Evolutionary conservation across 2,113 vertebrate genomes (phyloP).

Genomic region (Polypterus senegalus): DNA sequence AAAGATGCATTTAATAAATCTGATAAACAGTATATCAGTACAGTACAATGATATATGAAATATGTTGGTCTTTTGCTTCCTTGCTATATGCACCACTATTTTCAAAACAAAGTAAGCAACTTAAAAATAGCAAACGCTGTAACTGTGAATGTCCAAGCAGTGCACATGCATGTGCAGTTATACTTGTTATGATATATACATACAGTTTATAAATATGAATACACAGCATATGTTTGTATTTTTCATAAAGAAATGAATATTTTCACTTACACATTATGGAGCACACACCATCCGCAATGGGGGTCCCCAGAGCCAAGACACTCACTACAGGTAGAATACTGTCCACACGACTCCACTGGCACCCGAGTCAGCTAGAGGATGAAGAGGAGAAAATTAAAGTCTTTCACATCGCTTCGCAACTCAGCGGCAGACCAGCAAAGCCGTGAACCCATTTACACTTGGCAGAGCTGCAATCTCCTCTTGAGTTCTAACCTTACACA

Average conservation of each 20-base stretch:
- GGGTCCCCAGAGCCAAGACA: slow-evolving; percentile 90
- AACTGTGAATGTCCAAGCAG: too few relatives aligned
- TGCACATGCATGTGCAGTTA: too few relatives aligned
- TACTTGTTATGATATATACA: too few relatives aligned
- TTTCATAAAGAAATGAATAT: slow-evolving; percentile 13
- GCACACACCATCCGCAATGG: slow-evolving; percentile 96
- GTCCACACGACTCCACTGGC: slow-evolving; percentile 83
- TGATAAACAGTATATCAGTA: too few relatives aligned
- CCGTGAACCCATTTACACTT: background rate
- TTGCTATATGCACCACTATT: too few relatives aligned
- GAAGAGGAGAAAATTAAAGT: slow-evolving; percentile 24
- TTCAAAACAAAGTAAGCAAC: too few relatives aligned
- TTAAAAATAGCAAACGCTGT: too few relatives aligned
- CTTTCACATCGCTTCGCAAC: background rate
- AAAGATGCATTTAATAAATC: too few relatives aligned
- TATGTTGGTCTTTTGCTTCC: too few relatives aligned
- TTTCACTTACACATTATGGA: slow-evolving; percentile 84
- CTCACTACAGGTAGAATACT: slow-evolving; percentile 73
- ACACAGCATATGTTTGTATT: background rate
- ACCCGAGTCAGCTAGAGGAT: slow-evolving; percentile 72
- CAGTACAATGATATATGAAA: too few relatives aligned
- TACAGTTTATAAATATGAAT: too few relatives aligned
- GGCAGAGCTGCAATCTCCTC: slow-evolving; percentile 5
- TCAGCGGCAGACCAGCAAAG: rapidly evolving
- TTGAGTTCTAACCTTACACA: background rate